Evolutionary conservation across 2,113 vertebrate species (phyloP).

Genomic region (Pleuronectes platessa): DNA sequence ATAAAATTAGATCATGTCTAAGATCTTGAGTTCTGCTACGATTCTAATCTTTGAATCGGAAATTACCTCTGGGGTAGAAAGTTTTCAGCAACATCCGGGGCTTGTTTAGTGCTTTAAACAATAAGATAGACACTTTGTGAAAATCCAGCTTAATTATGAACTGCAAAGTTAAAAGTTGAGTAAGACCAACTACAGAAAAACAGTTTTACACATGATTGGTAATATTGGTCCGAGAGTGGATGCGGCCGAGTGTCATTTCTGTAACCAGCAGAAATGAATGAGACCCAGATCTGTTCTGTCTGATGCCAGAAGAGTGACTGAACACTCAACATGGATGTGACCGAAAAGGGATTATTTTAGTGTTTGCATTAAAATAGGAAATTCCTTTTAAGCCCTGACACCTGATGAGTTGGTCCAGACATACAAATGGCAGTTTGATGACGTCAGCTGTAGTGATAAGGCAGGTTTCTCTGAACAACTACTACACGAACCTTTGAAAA

Average conservation of each 20-base stretch:
- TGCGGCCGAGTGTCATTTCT: conserved; percentile 66
- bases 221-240: conserved; percentile 63
- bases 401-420: conserved; percentile 48
- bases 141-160: neutral
- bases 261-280: conserved; percentile 80
- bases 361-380: conserved; percentile 52
- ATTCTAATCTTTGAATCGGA: conserved; percentile 49
- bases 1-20: conserved; percentile 31
- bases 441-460: conserved; percentile 67
- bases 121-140: conserved; percentile 17
- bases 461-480: conserved; percentile 49
- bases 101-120: conserved; percentile 40
- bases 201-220: conserved; percentile 18
- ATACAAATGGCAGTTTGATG: conserved; percentile 54
- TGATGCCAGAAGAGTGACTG: neutral
- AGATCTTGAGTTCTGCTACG: conserved; percentile 34
- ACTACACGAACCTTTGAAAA: conserved; percentile 30
- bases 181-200: conserved; percentile 25
- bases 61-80: conserved; percentile 22
- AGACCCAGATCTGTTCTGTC: neutral
- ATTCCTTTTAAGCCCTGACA: conserved; percentile 3
- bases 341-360: conserved; percentile 18
- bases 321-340: neutral
- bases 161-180: conserved; percentile 2
- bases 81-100: conserved; percentile 7